Base-by-base conservation (phyloP, 2,888 invertebrate genomes). In the Hermodice carunculata region DNA sequence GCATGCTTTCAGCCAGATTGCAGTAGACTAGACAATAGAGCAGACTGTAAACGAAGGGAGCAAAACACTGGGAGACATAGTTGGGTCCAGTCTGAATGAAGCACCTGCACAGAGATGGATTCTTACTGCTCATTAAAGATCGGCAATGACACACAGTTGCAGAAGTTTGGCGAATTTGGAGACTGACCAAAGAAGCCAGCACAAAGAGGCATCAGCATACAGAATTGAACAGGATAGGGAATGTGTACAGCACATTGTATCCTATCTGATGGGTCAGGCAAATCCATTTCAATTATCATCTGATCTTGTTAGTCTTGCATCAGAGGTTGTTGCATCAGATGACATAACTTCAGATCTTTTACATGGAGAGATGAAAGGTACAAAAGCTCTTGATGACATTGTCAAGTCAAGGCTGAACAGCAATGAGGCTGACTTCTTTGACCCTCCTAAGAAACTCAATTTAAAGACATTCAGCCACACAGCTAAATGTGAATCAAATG, bases 11-110 rank as follows among this genome's bases (percentile, higher is more conserved):
- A 17, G 26, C 11, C 42, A 56, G 14, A 29, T 43, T 6, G 22
- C 57, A 22, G 26, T 40, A 5, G 57, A 56, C 29, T 43, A 56
- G 57, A 56, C 57, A 26, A 56, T 56, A 22, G 57, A 56, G 26
- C 57, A 56, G 29, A 56, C 57, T 8, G 3, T 43, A 24, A 56
- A 56, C 28, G 14, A 43, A 42, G 42, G 43, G 11, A 26, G 26
- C 19, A 56, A 56, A 22, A 56, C 57, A 4, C 19, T 22, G 14
- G 43, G 51, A n/a, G n/a, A n/a, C n/a, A n/a, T n/a, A n/a, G n/a
- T n/a, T n/a, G n/a, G n/a, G n/a, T n/a, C n/a, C n/a, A n/a, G n/a
- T n/a, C n/a, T n/a, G n/a, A n/a, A n/a, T n/a, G n/a, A n/a, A n/a
- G n/a, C n/a, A n/a, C n/a, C n/a, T n/a, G n/a, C n/a, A n/a, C n/a